These are phyloP conservation scores for Megatriorchis doriae DNA, from an alignment of 2,113 vertebrate genomes.

Conservation along the genomic window DNA sequence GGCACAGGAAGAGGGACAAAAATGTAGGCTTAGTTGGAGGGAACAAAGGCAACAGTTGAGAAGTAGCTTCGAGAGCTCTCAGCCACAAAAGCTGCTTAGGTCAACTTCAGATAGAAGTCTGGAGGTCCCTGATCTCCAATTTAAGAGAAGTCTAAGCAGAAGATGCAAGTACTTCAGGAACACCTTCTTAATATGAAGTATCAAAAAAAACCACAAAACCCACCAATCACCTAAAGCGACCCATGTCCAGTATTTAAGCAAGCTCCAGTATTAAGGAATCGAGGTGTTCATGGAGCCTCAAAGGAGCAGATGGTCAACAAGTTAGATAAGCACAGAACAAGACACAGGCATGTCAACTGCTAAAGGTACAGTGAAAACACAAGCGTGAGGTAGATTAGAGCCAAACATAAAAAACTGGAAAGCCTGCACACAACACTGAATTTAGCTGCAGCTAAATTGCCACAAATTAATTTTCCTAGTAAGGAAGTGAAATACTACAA, in stretches of 20 bases:
- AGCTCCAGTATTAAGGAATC: background rate
- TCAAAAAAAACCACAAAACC: background rate
- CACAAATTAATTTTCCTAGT: background rate
- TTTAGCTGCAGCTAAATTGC: background rate
- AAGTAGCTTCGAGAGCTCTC: background rate
- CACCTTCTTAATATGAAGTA: background rate
- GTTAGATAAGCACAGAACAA: background rate
- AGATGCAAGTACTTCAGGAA: background rate
- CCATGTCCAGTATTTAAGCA: fast-evolving
- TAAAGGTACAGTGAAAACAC: background rate
- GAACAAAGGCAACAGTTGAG: background rate
- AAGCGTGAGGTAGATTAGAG: background rate
- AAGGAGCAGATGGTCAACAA: background rate
- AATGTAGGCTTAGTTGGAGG: fast-evolving
- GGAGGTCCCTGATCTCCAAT: too few relatives aligned
- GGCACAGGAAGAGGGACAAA: background rate
- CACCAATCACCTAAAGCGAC: background rate
- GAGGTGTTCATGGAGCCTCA: fast-evolving
- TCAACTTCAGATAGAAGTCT: background rate
- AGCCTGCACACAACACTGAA: background rate
- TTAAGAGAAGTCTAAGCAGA: background rate
- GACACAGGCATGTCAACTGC: fast-evolving
- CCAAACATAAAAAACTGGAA: background rate
- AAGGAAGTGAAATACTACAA: background rate
- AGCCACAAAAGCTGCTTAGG: background rate